phyloP scores from a whole-genome alignment of 2,797 vertebrate genomes.

The Borostomias antarcticus region DNA sequence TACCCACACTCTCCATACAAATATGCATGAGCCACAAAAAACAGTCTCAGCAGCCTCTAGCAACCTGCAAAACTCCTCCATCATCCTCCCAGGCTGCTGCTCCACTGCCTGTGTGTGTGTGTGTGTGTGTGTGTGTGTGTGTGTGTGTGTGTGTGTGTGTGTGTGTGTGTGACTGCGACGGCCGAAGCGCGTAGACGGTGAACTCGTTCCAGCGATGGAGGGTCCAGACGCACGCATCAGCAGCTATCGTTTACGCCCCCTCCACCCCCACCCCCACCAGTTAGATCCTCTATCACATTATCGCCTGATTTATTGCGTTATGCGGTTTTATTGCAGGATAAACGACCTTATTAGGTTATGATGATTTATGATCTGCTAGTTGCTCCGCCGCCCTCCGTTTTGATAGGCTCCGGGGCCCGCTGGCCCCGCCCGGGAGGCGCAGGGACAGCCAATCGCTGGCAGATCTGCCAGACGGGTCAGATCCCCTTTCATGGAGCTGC shows the following conservation, averaged over 20 bases:
- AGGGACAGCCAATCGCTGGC: background rate
- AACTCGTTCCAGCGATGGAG: slow-evolving; percentile 25
- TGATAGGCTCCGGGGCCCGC: slow-evolving; percentile 36
- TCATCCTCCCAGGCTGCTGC: no score
- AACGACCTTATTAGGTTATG: slow-evolving; percentile 62
- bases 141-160: no score
- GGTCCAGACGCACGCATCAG: slow-evolving; percentile 36
- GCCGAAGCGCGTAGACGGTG: slow-evolving; percentile 12
- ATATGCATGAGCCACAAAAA: no score
- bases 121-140: no score
- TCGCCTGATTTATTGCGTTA: slow-evolving; percentile 57
- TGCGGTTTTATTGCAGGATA: slow-evolving; percentile 50
- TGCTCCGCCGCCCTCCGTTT: slow-evolving; percentile 32
- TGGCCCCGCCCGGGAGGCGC: background rate
- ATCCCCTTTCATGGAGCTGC: background rate
- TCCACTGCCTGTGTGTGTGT: no score
- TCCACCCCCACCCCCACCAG: no score
- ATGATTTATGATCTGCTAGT: slow-evolving; percentile 56
- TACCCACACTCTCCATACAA: no score
- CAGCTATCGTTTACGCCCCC: slow-evolving; percentile 37
- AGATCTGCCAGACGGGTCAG: no score
- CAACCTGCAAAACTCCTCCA: no score
- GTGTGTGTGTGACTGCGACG: no score
- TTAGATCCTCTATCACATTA: slow-evolving; percentile 49
- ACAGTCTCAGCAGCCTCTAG: no score